phyloP scores from a whole-genome alignment of 1,140 invertebrate species.

The Drosophila lacteicornis region DNA sequence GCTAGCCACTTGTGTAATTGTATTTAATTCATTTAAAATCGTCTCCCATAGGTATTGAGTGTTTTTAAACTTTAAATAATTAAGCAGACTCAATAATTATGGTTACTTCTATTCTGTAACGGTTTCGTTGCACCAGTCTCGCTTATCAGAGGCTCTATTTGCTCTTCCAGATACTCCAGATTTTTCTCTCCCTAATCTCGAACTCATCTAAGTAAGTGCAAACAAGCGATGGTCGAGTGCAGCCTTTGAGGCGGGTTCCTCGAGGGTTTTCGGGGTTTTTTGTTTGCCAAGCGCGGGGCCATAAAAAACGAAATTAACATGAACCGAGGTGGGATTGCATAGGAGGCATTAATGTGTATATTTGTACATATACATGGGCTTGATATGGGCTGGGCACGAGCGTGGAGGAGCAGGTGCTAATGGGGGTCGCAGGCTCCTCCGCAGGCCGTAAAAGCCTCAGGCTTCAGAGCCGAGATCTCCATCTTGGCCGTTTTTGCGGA shows the following conservation, averaged over 20 bases:
- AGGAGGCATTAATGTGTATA: not conserved
- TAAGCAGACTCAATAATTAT: too few relatives aligned
- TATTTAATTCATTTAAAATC: not conserved
- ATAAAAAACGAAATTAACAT: constrained; percentile 45
- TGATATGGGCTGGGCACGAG: constrained; percentile 17
- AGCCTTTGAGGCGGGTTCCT: constrained; percentile 4
- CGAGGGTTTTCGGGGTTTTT: constrained; percentile 9
- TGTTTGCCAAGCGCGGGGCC: constrained; percentile 15
- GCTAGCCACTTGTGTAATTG: not conserved
- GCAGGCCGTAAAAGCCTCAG: not conserved
- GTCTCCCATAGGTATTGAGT: too few relatives aligned
- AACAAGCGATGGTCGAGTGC: constrained; percentile 29
- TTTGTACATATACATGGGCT: not conserved
- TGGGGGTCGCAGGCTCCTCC: constrained; percentile 10
- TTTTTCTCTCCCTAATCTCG: constrained; percentile 31
- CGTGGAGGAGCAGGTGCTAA: constrained; percentile 35
- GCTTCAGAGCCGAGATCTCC: constrained; percentile 1
- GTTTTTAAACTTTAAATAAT: too few relatives aligned
- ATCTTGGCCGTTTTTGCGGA: not conserved
- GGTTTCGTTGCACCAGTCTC: too few relatives aligned
- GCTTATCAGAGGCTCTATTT: constrained; percentile 14
- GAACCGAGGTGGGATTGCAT: constrained; percentile 19
- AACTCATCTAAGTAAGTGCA: constrained; percentile 31
- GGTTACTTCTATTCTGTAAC: too few relatives aligned
- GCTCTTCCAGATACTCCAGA: constrained; percentile 38